phyloP scores from a whole-genome alignment of 2,888 invertebrate species.

The Trachelus tabidus region DNA sequence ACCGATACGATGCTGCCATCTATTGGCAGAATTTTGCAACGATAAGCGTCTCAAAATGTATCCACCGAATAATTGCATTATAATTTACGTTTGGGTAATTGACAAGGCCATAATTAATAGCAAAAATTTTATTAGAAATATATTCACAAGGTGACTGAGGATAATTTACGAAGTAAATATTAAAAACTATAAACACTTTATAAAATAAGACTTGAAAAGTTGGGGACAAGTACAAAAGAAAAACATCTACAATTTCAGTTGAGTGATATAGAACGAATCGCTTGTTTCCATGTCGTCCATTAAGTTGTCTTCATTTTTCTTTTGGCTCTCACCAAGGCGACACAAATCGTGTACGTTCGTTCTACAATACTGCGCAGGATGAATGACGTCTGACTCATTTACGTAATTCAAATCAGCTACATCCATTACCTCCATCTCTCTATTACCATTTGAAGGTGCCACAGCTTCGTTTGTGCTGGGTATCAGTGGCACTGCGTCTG shows the following conservation, averaged over 20 bases:
- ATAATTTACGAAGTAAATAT: background rate
- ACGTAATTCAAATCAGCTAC: background rate
- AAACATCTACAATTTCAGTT: background rate
- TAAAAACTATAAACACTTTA: background rate
- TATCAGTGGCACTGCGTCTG: background rate
- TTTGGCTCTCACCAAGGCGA: background rate
- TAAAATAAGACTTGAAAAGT: background rate
- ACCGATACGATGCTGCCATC: background rate
- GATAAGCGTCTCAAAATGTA: background rate
- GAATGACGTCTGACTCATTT: background rate
- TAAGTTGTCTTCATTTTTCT: background rate
- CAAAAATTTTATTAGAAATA: background rate
- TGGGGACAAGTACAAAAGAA: background rate
- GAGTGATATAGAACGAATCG: background rate
- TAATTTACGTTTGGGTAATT: background rate
- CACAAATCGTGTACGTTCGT: background rate
- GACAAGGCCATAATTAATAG: background rate
- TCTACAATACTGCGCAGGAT: background rate
- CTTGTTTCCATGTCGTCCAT: background rate
- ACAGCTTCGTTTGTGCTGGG: background rate
- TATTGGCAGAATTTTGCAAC: background rate
- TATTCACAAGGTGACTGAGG: background rate
- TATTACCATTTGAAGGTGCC: background rate
- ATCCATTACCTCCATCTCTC: background rate
- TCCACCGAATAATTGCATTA: background rate